Evolutionary conservation across 2,888 invertebrate genomes (phyloP), one percentile per base, ranked within the genome.

Genomic region (Netelia fuscicornis): DNA sequence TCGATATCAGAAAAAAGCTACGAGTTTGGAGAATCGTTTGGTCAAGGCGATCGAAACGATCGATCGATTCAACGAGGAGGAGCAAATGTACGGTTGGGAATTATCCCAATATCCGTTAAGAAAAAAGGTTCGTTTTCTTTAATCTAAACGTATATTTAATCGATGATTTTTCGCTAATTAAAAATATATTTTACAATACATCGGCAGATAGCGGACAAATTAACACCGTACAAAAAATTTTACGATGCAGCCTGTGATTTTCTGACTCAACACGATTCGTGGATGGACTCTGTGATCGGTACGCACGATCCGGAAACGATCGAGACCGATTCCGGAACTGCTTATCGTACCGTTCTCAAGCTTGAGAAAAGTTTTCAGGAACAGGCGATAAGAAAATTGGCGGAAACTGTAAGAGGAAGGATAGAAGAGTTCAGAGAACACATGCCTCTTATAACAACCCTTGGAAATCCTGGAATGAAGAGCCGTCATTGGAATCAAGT

Each of bases 401-500:
- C 98, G 0, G 94, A 94, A 75, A 95, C 95, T 86, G 95, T 96
- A 10, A 96, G 97, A 89, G 94, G 95, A 68, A 96, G 95, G 93
- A 98, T 99, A 88, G 98, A 99, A 89, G 96, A 96, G 2, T 99
- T 99, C 94, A 97, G 97, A 87, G 95, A 96, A n/a, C 95, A 97
- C 90, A 95, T 98, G 96, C 98, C 99, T 0, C 96, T 99, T n/a
- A 97, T 99, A 56, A 96, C 97, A 92, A 98, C 98, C 0, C 94
- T 99, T 23, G 99, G 99, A 65, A 99, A 99, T 95, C 98, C 98
- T 0, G 98, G 98, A 75, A 96, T 99, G 96, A 98, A 98, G 91
- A 95, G 95, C 1, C 96, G 98, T 0, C 99, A 99, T 93, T 99
- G 99, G 99, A 98, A 98, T 91, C 97, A 97, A 94, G 97, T 99